Evolutionary conservation across 2,113 vertebrate genomes (phyloP).

Genomic region (Physeter macrocephalus): DNA sequence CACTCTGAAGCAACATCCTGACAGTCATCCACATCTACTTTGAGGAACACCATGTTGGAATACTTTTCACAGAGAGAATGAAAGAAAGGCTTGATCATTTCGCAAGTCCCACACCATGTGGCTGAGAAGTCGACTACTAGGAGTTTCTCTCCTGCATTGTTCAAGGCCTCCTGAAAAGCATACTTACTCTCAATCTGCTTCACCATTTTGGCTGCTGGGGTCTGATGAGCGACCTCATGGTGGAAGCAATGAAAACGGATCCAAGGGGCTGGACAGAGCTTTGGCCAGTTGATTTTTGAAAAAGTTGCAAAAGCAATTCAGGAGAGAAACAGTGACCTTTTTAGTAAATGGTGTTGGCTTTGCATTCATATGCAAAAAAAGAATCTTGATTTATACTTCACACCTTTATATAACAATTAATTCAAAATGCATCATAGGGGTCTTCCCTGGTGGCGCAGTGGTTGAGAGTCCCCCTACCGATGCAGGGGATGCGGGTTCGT

Average conservation of each 20-base stretch:
- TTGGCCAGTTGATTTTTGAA: neutral
- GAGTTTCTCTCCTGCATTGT: constrained; percentile 80
- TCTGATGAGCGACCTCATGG: neutral
- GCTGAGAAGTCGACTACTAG: constrained; percentile 93
- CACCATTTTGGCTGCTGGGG: constrained; percentile 71
- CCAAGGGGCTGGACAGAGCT: too few relatives aligned
- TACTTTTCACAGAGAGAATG: constrained; percentile 67
- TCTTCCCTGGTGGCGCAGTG: too few relatives aligned
- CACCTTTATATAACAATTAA: neutral
- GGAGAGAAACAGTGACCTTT: neutral
- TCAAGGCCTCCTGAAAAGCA: constrained; percentile 77
- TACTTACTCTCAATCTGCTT: constrained; percentile 68
- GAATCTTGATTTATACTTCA: neutral
- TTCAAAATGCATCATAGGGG: neutral
- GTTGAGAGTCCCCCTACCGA: too few relatives aligned
- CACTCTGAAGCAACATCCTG: too few relatives aligned
- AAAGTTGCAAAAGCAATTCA: neutral
- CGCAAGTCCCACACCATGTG: constrained; percentile 93
- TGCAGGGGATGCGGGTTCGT: too few relatives aligned
- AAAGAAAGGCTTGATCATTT: constrained; percentile 84
- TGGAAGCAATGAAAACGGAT: too few relatives aligned
- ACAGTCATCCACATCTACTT: constrained; percentile 93
- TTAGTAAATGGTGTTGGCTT: neutral
- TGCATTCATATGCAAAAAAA: constrained; percentile 13
- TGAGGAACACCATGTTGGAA: constrained; percentile 86